Evolutionary conservation across 2,797 vertebrate genomes (phyloP).

Genomic region (Fringilla coelebs): DNA sequence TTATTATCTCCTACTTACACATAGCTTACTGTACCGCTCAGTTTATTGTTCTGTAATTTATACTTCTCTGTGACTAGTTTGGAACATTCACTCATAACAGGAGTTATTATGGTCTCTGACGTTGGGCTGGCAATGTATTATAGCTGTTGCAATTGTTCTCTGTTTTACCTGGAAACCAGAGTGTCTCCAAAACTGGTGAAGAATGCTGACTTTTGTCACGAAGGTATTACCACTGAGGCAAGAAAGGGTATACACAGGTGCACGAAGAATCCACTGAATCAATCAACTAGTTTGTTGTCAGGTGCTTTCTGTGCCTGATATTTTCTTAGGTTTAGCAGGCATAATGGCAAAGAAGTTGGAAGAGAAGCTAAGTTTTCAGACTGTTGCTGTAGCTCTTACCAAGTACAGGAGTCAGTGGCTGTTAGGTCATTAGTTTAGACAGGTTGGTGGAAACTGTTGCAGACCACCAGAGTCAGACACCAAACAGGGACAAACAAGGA

Average conservation of each 20-base stretch:
- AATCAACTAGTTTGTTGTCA: neutral
- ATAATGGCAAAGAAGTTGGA: neutral
- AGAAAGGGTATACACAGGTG: neutral
- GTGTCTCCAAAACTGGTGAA: neutral
- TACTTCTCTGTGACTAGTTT: neutral
- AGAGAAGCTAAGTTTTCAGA: neutral
- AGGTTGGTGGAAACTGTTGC: neutral
- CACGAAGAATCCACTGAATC: neutral
- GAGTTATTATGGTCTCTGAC: neutral
- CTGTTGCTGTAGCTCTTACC: neutral
- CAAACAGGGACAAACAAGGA: neutral
- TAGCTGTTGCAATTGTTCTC: neutral
- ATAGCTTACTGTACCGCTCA: neutral
- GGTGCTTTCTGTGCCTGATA: neutral
- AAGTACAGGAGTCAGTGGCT: neutral
- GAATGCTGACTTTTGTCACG: neutral
- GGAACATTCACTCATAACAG: neutral
- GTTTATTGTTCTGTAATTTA: neutral
- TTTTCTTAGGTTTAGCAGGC: neutral
- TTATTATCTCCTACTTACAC: neutral
- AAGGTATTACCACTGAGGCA: neutral
- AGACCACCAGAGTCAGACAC: neutral
- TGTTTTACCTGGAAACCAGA: neutral
- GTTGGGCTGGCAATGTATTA: neutral
- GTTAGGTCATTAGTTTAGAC: neutral